A percentile compares a stretch with the other conserved stretches of the same genome.
Evolutionary conservation across 2,888 invertebrate genomes (phyloP).

Genomic region (Lymantria dispar): DNA sequence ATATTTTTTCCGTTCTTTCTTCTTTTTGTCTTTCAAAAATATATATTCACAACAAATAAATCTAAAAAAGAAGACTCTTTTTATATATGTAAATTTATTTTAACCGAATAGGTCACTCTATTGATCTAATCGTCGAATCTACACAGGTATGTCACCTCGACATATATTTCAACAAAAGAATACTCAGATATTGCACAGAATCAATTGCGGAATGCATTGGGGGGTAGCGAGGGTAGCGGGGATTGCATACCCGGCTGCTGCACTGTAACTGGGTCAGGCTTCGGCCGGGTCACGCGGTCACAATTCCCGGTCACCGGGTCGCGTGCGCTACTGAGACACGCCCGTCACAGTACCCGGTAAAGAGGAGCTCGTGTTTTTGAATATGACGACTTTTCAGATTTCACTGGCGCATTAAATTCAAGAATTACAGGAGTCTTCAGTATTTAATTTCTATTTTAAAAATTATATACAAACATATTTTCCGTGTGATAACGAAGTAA

Average conservation of each 20-base stretch:
- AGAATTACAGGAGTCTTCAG: neutral
- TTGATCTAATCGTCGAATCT: constrained; percentile 6
- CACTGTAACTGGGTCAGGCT: constrained; percentile 57
- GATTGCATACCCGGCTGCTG: constrained; percentile 43
- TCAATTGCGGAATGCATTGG: constrained; percentile 60
- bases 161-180: constrained; percentile 28
- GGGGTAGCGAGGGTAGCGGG: constrained; percentile 25
- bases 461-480: no score
- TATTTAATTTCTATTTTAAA: neutral
- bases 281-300: constrained; percentile 69
- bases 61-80: no score
- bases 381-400: constrained; percentile 38
- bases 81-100: no score
- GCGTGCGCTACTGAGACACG: constrained; percentile 27
- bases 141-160: constrained; percentile 8
- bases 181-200: constrained; percentile 39
- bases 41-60: no score
- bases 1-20: no score
- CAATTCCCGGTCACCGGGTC: constrained; percentile 40
- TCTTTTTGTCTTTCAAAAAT: no score
- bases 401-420: constrained; percentile 2
- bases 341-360: constrained; percentile 31
- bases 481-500: no score
- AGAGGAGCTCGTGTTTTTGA: constrained; percentile 27
- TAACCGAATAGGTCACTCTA: neutral